Percentiles rank a stretch among this genome's conserved stretches.
Evolutionary conservation across 2,888 invertebrate genomes (phyloP).

Genomic region (Drosophila tanythrix): DNA sequence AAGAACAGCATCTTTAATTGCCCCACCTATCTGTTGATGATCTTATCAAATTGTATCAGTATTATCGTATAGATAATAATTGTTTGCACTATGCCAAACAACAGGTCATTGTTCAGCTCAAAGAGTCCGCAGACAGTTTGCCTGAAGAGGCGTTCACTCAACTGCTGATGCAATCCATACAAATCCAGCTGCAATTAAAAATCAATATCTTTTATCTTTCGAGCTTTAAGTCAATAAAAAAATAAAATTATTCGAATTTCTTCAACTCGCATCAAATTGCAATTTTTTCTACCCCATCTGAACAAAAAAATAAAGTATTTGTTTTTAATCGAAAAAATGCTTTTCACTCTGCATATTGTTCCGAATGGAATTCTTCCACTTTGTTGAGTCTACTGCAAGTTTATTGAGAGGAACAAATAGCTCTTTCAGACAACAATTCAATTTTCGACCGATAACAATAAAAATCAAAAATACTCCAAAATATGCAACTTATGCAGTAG

Average conservation of each 20-base stretch:
- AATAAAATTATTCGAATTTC: neutral
- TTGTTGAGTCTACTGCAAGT: neutral
- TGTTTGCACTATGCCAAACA: constrained; percentile 65
- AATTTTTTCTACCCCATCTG: neutral
- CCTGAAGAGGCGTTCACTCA: constrained; percentile 43
- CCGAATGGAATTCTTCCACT: neutral
- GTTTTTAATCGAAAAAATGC: neutral
- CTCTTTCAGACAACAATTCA: neutral
- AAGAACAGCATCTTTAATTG: constrained; percentile 3
- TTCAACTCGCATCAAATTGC: neutral
- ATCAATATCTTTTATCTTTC: neutral
- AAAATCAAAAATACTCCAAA: neutral
- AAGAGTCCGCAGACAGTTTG: constrained; percentile 73
- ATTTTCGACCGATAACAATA: neutral
- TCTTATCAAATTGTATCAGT: constrained; percentile 79
- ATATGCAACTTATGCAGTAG: neutral
- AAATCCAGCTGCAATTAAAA: constrained; percentile 47
- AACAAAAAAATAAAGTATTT: neutral
- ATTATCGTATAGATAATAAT: constrained; percentile 72
- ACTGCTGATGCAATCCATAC: constrained; percentile 49
- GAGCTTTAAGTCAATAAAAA: neutral
- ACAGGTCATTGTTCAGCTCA: constrained; percentile 67
- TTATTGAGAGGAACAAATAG: neutral
- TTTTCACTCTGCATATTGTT: neutral
- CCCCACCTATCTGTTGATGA: constrained; percentile 53